Evolutionary conservation across 2,888 invertebrate species (phyloP), one percentile per base, ranked within the genome.

Genomic region (Aproaerema taeniolella): DNA sequence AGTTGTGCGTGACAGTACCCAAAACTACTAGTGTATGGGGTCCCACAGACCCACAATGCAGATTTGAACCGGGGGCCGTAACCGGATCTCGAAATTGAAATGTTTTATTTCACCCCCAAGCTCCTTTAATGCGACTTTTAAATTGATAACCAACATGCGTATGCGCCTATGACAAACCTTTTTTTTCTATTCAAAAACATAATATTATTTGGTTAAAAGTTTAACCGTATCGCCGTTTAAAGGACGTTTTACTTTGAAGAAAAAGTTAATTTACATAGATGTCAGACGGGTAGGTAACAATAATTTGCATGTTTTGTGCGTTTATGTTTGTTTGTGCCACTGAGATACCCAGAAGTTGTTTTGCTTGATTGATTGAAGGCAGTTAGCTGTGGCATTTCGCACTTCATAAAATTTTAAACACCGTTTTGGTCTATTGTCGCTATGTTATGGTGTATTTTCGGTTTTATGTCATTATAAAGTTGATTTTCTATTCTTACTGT

Each of bases 41-140:
- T 68, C 73, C 79, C 73, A 66, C 77, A 76, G 79, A 68, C 68
- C 79, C 81, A 83, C 80, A 81, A 82, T 78, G 72, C 79, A 74
- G 78, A 80, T 78, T 77, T 65, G 67, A 71, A 76, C 67, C 72
- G 67, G 73, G 82, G 77, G 73, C 61, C 70, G 75, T 73, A 85
- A 85, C 86, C 85, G 83, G 86, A 85, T 85, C 81, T 72, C 79
- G 66, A 86, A 85, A 86, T 86, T 85, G 86, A 85, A 86, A 86
- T 86, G 86, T 86, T 85, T 83, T 86, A 86, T 85, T 71, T 70
- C 70, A 59, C 67, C 73, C 80, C 76, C 65, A 71, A 43, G 43
- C 55, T 60, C 44, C 73, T 68, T 77, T 85, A 77, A 82, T 77
- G 59, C 73, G 70, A 78, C 83, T 82, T 82, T 74, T 80, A 80